Percentiles rank a stretch among this genome's conserved stretches.
Evolutionary conservation across 2,113 vertebrate species (phyloP).

Genomic region (Cromileptes altivelis): DNA sequence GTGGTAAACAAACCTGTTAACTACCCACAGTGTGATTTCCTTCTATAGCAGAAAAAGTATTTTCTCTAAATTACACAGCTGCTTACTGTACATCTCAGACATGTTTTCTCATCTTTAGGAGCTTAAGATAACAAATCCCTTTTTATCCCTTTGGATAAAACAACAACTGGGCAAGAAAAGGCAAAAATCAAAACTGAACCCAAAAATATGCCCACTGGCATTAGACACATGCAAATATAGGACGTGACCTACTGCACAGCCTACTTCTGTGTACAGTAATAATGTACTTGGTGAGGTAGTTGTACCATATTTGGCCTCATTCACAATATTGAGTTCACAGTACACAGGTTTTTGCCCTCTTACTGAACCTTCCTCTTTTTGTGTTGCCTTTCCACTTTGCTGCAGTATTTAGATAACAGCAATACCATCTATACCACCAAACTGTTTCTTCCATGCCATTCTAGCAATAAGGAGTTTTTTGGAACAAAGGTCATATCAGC

Average conservation of each 20-base stretch:
- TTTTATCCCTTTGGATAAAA: not conserved
- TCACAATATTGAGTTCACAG: not conserved
- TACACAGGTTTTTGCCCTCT: too few species aligned
- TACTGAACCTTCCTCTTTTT: too few species aligned
- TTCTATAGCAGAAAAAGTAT: not conserved
- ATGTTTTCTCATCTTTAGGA: not conserved
- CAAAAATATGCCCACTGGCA: not conserved
- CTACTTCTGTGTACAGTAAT: not conserved
- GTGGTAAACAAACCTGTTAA: not conserved
- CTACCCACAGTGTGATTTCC: not conserved
- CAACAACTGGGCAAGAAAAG: too few species aligned
- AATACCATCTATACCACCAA: not conserved
- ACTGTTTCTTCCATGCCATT: not conserved
- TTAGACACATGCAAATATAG: not conserved
- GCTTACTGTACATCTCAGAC: not conserved
- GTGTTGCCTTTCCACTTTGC: not conserved
- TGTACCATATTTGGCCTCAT: slow-evolving; percentile 19
- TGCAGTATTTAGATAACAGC: not conserved
- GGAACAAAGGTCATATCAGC: not conserved
- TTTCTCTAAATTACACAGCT: not conserved
- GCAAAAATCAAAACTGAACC: not conserved
- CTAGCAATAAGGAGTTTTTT: not conserved
- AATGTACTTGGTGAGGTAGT: not conserved
- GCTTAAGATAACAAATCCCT: not conserved
- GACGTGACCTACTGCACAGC: not conserved